Percentiles rank a stretch among this genome's conserved stretches.
Evolutionary conservation across 2,797 vertebrate species (phyloP).

Genomic region (Schizothorax lantsangensis): DNA sequence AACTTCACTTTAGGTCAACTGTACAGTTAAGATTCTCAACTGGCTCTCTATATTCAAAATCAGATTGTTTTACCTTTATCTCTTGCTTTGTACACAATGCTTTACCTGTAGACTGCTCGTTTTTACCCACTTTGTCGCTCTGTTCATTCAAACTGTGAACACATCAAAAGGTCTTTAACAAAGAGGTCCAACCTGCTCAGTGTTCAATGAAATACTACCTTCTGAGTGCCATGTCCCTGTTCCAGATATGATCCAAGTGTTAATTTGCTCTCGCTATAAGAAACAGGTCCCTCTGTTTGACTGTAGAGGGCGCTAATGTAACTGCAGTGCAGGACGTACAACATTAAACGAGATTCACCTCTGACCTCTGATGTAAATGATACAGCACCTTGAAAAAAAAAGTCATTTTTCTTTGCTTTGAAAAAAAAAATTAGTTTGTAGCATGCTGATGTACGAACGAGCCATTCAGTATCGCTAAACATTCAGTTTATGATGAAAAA

Average conservation of each 20-base stretch:
- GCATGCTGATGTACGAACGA: conserved; percentile 57
- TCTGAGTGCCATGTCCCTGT: conserved; percentile 66
- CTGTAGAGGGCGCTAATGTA: conserved; percentile 58
- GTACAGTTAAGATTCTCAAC: conserved; percentile 56
- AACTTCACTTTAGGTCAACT: conserved; percentile 55
- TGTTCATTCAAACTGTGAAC: conserved; percentile 79
- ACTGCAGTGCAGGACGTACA: conserved; percentile 70
- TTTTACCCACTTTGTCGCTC: conserved; percentile 53
- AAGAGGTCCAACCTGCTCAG: conserved; percentile 41
- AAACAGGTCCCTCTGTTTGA: conserved; percentile 54
- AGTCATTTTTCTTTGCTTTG: conserved; percentile 53
- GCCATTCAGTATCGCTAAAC: conserved; percentile 53
- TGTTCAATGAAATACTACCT: conserved; percentile 57
- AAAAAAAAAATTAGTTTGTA: conserved; percentile 16
- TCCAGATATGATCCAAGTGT: conserved; percentile 37
- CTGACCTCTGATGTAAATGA: conserved; percentile 50
- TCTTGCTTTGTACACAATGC: conserved; percentile 48
- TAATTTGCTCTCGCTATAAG: conserved; percentile 50
- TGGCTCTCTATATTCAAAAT: conserved; percentile 59
- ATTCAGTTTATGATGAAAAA: conserved; percentile 34
- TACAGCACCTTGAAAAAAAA: conserved; percentile 27
- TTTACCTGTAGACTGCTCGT: conserved; percentile 53
- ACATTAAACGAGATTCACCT: conserved; percentile 55
- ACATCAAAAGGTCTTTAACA: conserved; percentile 45
- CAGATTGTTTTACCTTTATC: conserved; percentile 35